A percentile compares a stretch with the other conserved stretches of the same genome.
These are phyloP conservation scores for Epinotia bilunana DNA, from an alignment of 2,888 invertebrate species.

Conservation along the genomic window DNA sequence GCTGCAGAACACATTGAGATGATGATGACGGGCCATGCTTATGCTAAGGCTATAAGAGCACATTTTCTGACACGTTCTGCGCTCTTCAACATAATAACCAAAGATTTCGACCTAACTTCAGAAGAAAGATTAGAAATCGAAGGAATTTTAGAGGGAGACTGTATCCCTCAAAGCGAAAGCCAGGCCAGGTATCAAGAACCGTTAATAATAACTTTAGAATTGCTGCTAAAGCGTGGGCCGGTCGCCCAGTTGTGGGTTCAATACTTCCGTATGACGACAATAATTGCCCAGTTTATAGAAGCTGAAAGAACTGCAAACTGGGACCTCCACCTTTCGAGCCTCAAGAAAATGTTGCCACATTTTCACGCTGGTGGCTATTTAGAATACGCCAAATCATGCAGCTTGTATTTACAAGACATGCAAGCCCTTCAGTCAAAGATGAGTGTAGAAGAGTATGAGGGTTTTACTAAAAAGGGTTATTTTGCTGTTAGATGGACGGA, in stretches of 20 bases:
- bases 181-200: neutral
- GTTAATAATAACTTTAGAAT: neutral
- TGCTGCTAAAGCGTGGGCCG: slow-evolving; percentile 7
- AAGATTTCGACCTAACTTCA: slow-evolving; percentile 9
- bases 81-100: slow-evolving; percentile 15
- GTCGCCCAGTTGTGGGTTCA: slow-evolving; percentile 14
- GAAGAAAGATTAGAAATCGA: slow-evolving; percentile 12
- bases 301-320: slow-evolving; percentile 13
- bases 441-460: neutral
- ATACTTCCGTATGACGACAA: slow-evolving; percentile 20
- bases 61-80: slow-evolving; percentile 17
- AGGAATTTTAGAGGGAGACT: slow-evolving; percentile 4
- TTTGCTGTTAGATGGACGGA: slow-evolving; percentile 8
- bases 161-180: neutral
- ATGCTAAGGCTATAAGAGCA: slow-evolving; percentile 2
- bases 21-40: slow-evolving; percentile 10
- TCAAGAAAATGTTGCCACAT: slow-evolving; percentile 20
- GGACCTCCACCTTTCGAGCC: slow-evolving; percentile 5
- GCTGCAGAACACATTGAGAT: neutral
- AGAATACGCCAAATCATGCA: slow-evolving; percentile 13
- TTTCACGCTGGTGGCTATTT: slow-evolving; percentile 12
- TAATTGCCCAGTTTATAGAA: slow-evolving; percentile 9
- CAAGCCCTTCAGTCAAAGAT: slow-evolving; percentile 8
- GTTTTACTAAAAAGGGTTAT: slow-evolving; percentile 13
- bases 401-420: slow-evolving; percentile 18